Percentiles rank a stretch among this genome's conserved stretches.
Evolutionary conservation across 2,113 vertebrate species (phyloP).

Genomic region (Murina feae): DNA sequence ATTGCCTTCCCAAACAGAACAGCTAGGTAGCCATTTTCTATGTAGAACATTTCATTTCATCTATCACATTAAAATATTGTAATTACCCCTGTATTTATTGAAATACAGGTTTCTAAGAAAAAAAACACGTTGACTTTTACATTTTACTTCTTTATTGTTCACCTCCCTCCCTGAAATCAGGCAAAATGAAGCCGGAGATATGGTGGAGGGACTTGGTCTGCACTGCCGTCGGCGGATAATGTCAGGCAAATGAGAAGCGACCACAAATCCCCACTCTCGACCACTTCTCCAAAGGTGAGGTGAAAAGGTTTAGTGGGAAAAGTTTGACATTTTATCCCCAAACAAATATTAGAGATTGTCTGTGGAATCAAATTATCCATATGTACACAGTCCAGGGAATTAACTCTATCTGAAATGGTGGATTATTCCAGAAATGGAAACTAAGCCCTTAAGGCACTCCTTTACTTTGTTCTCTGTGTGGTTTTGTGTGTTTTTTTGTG

Average conservation of each 20-base stretch:
- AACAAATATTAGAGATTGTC: constrained; percentile 70
- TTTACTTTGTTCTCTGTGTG: constrained; percentile 47
- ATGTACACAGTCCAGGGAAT: constrained; percentile 63
- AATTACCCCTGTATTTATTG: not conserved
- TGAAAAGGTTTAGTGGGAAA: constrained; percentile 64
- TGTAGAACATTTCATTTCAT: not conserved
- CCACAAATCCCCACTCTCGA: constrained; percentile 36
- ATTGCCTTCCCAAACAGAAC: not conserved
- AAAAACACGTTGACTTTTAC: not conserved
- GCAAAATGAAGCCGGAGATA: not conserved
- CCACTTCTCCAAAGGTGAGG: constrained; percentile 58
- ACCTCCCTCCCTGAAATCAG: not conserved
- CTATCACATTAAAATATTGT: not conserved
- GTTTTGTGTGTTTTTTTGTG: too few species aligned
- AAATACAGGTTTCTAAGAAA: not conserved
- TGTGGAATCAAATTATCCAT: constrained; percentile 69
- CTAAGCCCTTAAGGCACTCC: constrained; percentile 58
- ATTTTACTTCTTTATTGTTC: not conserved
- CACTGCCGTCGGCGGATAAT: not conserved
- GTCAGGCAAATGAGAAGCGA: not conserved
- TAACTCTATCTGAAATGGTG: constrained; percentile 64
- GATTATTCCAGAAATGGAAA: constrained; percentile 69
- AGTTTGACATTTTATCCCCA: constrained; percentile 68
- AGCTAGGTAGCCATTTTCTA: not conserved
- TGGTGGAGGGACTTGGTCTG: not conserved